Percentiles rank a stretch among this genome's conserved stretches.
Evolutionary conservation across 2,797 vertebrate species (phyloP).

Genomic region (Pantherophis alleghaniensis): DNA sequence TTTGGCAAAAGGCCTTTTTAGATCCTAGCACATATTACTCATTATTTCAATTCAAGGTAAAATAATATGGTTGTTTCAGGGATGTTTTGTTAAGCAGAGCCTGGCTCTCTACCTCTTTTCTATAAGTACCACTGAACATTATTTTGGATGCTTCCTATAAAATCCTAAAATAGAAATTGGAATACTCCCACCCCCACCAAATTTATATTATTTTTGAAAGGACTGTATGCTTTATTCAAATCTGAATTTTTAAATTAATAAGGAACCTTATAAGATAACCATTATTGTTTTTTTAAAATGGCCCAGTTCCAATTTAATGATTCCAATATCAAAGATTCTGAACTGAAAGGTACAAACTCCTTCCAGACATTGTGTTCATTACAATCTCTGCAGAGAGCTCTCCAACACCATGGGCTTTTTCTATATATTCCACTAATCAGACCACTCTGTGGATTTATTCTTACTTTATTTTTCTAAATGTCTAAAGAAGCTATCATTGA

Average conservation of each 20-base stretch:
- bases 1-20: too few species aligned
- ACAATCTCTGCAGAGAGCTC: background rate
- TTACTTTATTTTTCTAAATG: background rate
- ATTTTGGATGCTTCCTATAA: too few species aligned
- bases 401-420: background rate
- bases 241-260: background rate
- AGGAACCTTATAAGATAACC: background rate
- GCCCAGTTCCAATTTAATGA: background rate
- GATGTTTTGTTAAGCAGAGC: too few species aligned
- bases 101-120: too few species aligned
- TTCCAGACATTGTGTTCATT: background rate
- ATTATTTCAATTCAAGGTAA: too few species aligned
- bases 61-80: too few species aligned
- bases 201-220: too few species aligned
- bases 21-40: too few species aligned
- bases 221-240: background rate
- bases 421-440: background rate
- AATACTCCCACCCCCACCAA: too few species aligned
- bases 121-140: too few species aligned
- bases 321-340: background rate
- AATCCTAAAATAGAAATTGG: too few species aligned
- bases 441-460: background rate
- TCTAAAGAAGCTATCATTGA: background rate
- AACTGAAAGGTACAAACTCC: background rate
- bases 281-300: background rate